phyloP scores from a whole-genome alignment of 2,113 vertebrate genomes.

The Bufo gargarizans region DNA sequence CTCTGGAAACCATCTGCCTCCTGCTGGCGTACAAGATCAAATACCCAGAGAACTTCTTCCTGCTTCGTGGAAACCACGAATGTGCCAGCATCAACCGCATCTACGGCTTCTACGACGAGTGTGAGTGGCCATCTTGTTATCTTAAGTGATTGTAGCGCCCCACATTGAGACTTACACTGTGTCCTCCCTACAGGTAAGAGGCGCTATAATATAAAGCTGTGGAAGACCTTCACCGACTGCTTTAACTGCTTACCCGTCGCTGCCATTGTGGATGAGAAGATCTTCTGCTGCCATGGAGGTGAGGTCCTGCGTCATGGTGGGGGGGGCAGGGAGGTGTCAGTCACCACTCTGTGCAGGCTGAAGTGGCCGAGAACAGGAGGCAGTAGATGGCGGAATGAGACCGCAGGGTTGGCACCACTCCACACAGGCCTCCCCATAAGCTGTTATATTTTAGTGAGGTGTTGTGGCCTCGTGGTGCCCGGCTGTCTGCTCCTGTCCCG shows the following conservation, averaged over 20 bases:
- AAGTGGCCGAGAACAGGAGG: not conserved
- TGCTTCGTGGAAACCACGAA: conserved; percentile 94
- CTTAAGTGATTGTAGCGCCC: not conserved
- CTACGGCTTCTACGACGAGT: conserved; percentile 96
- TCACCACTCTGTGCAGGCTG: no score
- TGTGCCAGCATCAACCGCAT: conserved; percentile 98
- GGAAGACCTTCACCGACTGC: conserved; percentile 98
- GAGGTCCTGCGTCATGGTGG: conserved; percentile 25
- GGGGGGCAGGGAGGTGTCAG: no score
- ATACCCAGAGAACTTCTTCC: conserved; percentile 92
- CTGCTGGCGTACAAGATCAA: conserved; percentile 87
- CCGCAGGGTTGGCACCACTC: no score
- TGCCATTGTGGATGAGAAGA: conserved; percentile 96
- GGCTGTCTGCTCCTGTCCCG: not conserved
- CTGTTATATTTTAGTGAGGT: no score
- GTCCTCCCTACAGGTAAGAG: conserved; percentile 82
- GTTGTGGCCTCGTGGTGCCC: not conserved
- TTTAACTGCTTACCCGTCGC: conserved; percentile 97
- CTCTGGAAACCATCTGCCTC: conserved; percentile 94
- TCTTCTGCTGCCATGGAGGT: conserved; percentile 99
- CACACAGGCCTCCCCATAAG: no score
- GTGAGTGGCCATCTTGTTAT: conserved; percentile 72
- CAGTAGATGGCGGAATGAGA: not conserved
- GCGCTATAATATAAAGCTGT: conserved; percentile 97
- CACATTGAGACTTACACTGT: not conserved